These are phyloP conservation scores for Myripristis jacobus DNA, from an alignment of 2,797 vertebrate genomes.

Conservation along the genomic window DNA sequence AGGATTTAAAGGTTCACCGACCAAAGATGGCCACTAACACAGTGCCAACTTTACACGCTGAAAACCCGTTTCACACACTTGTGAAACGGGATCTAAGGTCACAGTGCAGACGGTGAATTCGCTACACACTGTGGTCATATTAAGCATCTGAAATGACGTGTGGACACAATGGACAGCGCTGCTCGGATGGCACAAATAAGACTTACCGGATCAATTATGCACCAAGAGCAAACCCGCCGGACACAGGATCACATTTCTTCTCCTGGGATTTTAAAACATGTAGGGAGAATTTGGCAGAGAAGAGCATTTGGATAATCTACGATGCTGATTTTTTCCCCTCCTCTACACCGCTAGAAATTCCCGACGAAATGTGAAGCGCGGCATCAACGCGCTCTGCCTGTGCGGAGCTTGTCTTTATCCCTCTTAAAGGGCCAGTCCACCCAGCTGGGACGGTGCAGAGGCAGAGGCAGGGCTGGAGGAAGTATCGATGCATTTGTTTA, in stretches of 20 bases:
- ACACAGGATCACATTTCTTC: constrained; percentile 43
- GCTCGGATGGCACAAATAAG: constrained; percentile 49
- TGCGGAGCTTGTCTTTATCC: constrained; percentile 47
- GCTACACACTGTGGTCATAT: background rate
- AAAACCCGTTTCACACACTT: background rate
- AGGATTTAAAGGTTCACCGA: constrained; percentile 9
- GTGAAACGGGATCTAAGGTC: background rate
- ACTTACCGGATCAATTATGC: constrained; percentile 78
- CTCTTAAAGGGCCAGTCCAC: constrained; percentile 77
- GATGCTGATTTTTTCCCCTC: background rate
- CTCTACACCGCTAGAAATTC: background rate
- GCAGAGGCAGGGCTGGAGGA: background rate
- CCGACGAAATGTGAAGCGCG: constrained; percentile 46
- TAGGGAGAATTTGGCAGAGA: background rate
- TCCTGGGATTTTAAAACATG: background rate
- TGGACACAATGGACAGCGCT: constrained; percentile 25
- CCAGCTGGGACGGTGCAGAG: too few relatives aligned
- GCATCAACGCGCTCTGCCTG: constrained; percentile 53
- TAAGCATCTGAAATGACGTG: background rate
- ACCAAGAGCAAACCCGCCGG: constrained; percentile 39
- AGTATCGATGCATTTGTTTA: background rate
- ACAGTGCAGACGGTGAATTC: background rate
- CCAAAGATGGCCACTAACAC: constrained; percentile 78
- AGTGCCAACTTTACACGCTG: constrained; percentile 60
- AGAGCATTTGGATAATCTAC: background rate